Evolutionary conservation across 2,797 vertebrate species (phyloP).

Genomic region (Sebastes vulpes): DNA sequence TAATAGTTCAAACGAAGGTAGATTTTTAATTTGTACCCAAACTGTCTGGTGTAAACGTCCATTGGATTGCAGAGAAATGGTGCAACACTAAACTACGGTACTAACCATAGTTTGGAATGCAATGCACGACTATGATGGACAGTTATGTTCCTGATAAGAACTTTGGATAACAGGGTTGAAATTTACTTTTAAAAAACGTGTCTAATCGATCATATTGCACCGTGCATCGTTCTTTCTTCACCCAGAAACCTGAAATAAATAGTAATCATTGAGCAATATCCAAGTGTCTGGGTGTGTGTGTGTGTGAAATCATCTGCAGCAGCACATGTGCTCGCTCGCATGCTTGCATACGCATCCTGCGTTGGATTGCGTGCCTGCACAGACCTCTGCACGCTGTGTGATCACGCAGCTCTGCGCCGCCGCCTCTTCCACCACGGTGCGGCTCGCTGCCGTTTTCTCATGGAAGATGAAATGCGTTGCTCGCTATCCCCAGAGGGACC

Average conservation of each 20-base stretch:
- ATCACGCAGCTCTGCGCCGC: slow-evolving; percentile 8
- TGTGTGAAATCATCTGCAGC: slow-evolving; percentile 23
- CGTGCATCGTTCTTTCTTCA: background rate
- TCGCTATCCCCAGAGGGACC: slow-evolving; percentile 46
- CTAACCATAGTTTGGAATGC: background rate
- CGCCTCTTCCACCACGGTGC: background rate
- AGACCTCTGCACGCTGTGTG: slow-evolving; percentile 22
- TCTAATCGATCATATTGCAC: background rate
- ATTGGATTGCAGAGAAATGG: background rate
- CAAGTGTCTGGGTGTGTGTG: background rate
- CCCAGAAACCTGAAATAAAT: background rate
- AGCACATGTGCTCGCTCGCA: slow-evolving; percentile 30
- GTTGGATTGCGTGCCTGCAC: slow-evolving; percentile 21
- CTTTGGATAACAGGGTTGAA: background rate
- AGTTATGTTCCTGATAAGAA: background rate
- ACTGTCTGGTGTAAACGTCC: background rate
- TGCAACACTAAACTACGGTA: background rate
- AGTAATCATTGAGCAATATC: slow-evolving; percentile 4
- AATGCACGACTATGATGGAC: background rate
- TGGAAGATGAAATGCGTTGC: slow-evolving; percentile 71
- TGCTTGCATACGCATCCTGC: slow-evolving; percentile 14
- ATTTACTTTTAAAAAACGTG: background rate
- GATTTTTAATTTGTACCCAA: background rate
- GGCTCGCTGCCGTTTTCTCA: slow-evolving; percentile 66
- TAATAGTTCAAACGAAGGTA: background rate